These are phyloP conservation scores for Agrypnus murinus DNA, from an alignment of 2,888 invertebrate species.

Conservation along the genomic window DNA sequence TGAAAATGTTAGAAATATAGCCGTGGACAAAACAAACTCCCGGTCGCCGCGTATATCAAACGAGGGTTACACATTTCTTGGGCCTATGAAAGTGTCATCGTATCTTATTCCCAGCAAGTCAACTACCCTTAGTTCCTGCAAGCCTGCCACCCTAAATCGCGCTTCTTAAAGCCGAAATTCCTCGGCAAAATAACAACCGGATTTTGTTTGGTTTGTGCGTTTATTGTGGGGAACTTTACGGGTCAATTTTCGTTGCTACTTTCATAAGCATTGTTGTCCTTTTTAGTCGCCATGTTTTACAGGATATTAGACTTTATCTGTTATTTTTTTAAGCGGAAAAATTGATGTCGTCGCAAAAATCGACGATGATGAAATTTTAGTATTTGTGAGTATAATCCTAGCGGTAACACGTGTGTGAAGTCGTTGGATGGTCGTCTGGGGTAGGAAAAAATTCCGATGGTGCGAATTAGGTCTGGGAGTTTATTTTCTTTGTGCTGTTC, in stretches of 20 bases:
- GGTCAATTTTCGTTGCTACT: constrained; percentile 51
- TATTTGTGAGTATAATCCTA: too few species aligned
- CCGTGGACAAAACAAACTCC: constrained; percentile 49
- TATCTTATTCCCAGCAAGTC: constrained; percentile 57
- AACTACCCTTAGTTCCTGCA: constrained; percentile 57
- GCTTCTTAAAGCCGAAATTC: constrained; percentile 52
- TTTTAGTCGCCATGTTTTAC: constrained; percentile 48
- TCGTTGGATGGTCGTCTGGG: too few species aligned
- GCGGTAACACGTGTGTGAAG: too few species aligned
- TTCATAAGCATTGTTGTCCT: constrained; percentile 48
- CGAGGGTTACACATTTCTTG: constrained; percentile 54
- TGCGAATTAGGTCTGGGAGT: constrained; percentile 16
- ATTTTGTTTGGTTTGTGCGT: constrained; percentile 56
- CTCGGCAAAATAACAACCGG: constrained; percentile 53
- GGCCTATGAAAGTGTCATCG: constrained; percentile 58
- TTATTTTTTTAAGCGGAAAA: constrained; percentile 27
- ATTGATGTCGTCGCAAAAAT: constrained; percentile 36
- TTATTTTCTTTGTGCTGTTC: constrained; percentile 16
- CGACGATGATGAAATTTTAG: too few species aligned
- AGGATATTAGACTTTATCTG: constrained; percentile 53
- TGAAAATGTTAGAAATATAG: constrained; percentile 40
- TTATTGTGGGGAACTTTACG: constrained; percentile 54
- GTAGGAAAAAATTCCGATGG: not conserved
- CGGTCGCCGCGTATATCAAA: constrained; percentile 52
- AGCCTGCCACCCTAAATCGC: constrained; percentile 52